These are phyloP conservation scores for Oncorhynchus tshawytscha DNA, from an alignment of 2,113 vertebrate genomes.

Conservation along the genomic window DNA sequence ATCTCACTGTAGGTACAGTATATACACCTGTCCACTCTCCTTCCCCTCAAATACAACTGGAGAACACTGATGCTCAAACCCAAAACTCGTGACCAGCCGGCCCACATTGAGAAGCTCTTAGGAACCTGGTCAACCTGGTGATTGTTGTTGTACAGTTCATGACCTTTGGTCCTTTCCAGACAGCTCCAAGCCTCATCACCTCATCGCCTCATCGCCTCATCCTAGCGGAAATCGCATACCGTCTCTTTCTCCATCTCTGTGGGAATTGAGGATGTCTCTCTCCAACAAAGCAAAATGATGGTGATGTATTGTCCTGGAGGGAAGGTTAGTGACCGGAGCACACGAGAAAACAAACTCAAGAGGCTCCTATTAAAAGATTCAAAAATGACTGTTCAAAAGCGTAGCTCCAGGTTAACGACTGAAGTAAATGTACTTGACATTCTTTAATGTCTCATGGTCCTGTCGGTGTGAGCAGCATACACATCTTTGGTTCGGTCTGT, in stretches of 20 bases:
- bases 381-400: slow-evolving; percentile 16
- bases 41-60: background rate
- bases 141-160: slow-evolving; percentile 31
- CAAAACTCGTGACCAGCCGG: background rate
- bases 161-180: slow-evolving; percentile 42
- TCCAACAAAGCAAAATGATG: slow-evolving; percentile 21
- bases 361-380: background rate
- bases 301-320: slow-evolving; percentile 4
- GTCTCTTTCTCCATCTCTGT: slow-evolving; percentile 3
- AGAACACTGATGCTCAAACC: background rate
- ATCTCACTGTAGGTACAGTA: no score
- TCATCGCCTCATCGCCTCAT: slow-evolving; percentile 17
- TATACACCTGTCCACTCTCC: no score
- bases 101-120: background rate
- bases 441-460: slow-evolving; percentile 2
- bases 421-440: slow-evolving; percentile 5
- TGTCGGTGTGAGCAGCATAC: background rate
- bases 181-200: background rate
- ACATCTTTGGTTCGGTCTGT: background rate
- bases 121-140: slow-evolving; percentile 17
- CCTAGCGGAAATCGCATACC: slow-evolving; percentile 5
- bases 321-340: background rate
- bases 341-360: background rate
- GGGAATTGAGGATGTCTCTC: slow-evolving; percentile 32
- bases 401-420: background rate